Base-by-base conservation (phyloP, 2,797 vertebrate genomes). In the Chelon labrosus region DNA sequence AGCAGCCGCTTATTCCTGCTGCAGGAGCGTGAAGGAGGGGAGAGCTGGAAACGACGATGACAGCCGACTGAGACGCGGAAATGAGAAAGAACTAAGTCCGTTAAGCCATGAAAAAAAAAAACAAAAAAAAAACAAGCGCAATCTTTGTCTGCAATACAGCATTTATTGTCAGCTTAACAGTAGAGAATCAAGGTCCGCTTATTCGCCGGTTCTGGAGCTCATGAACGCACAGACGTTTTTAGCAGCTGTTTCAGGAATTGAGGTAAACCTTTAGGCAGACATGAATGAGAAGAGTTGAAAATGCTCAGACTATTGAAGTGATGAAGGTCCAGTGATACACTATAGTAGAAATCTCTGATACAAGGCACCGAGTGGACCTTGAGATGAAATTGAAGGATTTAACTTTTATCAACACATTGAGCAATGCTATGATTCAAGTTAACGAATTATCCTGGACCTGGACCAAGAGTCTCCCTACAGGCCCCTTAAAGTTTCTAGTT, bases 1-100 rank as follows among this genome's bases (percentile, higher is more conserved):
- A 68, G 64, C 71, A 67, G 54, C 52, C 59, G 16, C 38, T 70
- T 76, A 25, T 77, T 75, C 80, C 55, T 51, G 77, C 60, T 64
- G 55, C 62, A 61, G 64, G 71, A 63, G 42, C 47, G 57, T 64
- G 42, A 47, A 62, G 64, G 70, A 44, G 57, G 64, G 42, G 39
- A 52, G 53, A 54, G 66, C 54, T 58, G 31, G 41, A 63, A 56
- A 74, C 63, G 31, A 60, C 54, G 47, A 64, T 61, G 61, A 70
- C 57, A 49, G 38, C 50, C 12, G 1, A 53, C 41, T 20, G n/a
- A 47, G 38, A 12, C 47, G 53, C 20, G 44, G 47, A 55, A 56
- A 13, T 53, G 44, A 82, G 50, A 47, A 27, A 38, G n/a, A 53
- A 65, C n/a, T 54, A 10, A 54, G 52, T 64, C 20, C 27, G 11